Conservation (phyloP, 1,140 invertebrate genomes). For the Brachionus manjavacas region DNA sequence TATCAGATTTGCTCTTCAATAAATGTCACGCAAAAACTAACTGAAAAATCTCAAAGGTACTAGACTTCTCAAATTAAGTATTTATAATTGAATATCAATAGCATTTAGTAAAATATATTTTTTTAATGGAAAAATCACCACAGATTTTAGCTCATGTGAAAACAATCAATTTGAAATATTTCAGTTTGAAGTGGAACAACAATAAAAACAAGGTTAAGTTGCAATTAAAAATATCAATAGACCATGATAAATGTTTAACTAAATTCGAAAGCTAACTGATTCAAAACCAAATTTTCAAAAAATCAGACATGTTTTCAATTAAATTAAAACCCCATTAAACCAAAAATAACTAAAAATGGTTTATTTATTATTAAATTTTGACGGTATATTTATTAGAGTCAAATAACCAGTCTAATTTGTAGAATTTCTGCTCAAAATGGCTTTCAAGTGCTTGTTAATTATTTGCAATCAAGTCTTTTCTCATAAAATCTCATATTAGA, state of each 20-base stretch:
- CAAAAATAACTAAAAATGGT: not conserved
- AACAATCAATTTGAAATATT: conserved; percentile 13
- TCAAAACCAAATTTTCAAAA: not conserved
- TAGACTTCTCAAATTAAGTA: not conserved
- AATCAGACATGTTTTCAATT: not conserved
- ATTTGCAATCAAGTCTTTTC: conserved; percentile 3
- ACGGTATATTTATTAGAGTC: not conserved
- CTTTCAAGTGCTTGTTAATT: conserved; percentile 17
- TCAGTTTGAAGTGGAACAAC: not conserved
- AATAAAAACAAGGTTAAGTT: conserved; percentile 22
- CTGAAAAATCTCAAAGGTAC: not conserved
- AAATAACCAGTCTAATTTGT: conserved; percentile 30
- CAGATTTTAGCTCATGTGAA: not conserved
- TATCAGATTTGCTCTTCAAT: not conserved
- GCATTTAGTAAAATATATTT: not conserved
- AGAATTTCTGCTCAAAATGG: not conserved
- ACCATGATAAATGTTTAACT: not conserved
- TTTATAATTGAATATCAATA: not conserved
- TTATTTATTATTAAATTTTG: not conserved
- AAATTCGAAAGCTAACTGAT: not conserved
- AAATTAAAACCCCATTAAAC: not conserved
- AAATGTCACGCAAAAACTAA: not conserved
- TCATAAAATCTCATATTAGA: not conserved
- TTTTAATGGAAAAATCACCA: not conserved
- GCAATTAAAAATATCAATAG: not conserved